phyloP scores from a whole-genome alignment of 2,797 vertebrate genomes.

The Pipistrellus kuhlii region DNA sequence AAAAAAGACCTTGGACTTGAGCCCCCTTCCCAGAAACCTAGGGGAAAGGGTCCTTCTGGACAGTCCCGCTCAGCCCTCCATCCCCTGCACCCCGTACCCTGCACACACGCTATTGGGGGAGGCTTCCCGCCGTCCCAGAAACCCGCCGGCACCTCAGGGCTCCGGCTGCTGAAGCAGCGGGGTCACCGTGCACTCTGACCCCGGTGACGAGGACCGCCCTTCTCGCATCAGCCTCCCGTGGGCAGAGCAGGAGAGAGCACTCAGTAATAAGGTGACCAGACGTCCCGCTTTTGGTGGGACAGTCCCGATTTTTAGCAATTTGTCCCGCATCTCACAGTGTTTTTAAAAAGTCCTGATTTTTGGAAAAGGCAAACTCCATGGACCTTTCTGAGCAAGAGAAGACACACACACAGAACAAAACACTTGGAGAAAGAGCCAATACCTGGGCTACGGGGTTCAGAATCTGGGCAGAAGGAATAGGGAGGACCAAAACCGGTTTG shows the following conservation, averaged over 20 bases:
- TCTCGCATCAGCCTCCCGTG: background rate
- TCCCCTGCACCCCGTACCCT: background rate
- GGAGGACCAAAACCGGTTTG: too few relatives aligned
- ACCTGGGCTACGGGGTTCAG: background rate
- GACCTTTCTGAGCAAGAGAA: too few relatives aligned
- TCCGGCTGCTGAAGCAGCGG: background rate
- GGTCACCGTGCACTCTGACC: background rate
- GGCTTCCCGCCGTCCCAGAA: background rate
- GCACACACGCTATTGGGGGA: accelerated
- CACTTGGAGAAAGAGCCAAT: background rate
- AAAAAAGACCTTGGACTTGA: background rate
- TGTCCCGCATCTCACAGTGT: too few relatives aligned
- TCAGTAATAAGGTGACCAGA: too few relatives aligned
- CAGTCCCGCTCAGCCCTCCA: accelerated
- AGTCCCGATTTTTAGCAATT: too few relatives aligned
- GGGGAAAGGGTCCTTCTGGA: background rate
- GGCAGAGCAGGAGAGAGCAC: background rate
- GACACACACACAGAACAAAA: background rate
- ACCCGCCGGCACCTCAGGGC: background rate
- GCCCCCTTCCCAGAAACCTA: background rate
- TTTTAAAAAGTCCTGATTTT: too few relatives aligned
- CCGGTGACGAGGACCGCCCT: background rate
- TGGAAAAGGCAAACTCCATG: background rate
- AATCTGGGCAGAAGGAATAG: background rate
- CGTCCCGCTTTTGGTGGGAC: too few relatives aligned